phyloP scores from a whole-genome alignment of 2,113 vertebrate species.

The Leptocoma aspasia region DNA sequence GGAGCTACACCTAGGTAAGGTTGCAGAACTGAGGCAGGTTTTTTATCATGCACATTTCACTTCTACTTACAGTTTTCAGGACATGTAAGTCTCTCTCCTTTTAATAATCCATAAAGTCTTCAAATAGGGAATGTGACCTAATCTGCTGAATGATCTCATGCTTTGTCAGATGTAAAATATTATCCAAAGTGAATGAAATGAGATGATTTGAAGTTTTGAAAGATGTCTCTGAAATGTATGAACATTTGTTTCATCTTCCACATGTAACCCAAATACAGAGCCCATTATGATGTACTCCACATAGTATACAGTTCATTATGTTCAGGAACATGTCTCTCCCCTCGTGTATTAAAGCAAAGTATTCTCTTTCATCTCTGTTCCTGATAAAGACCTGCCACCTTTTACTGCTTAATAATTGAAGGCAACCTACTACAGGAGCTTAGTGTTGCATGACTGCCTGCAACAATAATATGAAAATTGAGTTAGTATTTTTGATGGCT shows the following conservation, averaged over 20 bases:
- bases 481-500: conserved; percentile 46
- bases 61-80: not conserved
- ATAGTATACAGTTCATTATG: conserved; percentile 51
- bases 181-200: conserved; percentile 42
- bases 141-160: conserved; percentile 32
- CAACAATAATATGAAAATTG: conserved; percentile 9
- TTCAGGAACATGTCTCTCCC: conserved; percentile 49
- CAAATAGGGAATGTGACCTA: conserved; percentile 27
- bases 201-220: conserved; percentile 40
- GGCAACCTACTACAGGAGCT: conserved; percentile 35
- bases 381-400: conserved; percentile 59
- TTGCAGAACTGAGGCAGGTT: not conserved
- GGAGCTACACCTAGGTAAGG: not conserved
- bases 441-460: conserved; percentile 44
- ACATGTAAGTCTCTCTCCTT: not conserved
- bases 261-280: conserved; percentile 54
- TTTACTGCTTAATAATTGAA: conserved; percentile 66
- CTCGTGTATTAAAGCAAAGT: conserved; percentile 24
- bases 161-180: conserved; percentile 44
- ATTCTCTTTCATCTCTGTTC: conserved; percentile 63
- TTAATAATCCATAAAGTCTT: conserved; percentile 56
- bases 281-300: conserved; percentile 30
- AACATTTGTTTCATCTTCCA: conserved; percentile 63
- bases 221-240: conserved; percentile 20
- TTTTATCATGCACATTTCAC: not conserved